These are phyloP conservation scores for Calyptomena viridis DNA, from an alignment of 2,113 vertebrate genomes.

Conservation along the genomic window DNA sequence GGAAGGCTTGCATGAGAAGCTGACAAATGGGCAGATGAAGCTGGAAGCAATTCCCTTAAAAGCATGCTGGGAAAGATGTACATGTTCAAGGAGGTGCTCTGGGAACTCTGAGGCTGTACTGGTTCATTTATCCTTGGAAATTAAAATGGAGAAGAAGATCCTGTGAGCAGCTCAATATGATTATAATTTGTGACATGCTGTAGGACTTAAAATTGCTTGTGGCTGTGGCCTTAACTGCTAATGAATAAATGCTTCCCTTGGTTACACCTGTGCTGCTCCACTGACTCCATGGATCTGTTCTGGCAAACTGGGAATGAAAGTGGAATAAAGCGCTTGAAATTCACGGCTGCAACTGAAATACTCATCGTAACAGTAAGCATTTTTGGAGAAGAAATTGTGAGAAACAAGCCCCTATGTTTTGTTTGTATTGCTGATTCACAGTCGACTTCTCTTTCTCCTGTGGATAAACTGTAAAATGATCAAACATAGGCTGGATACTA, in stretches of 20 bases:
- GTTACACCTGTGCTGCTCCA: not conserved
- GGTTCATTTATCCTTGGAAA: slow-evolving; percentile 31
- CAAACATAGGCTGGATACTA: not conserved
- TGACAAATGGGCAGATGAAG: not conserved
- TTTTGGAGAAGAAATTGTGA: not conserved
- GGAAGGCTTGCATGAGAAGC: not conserved
- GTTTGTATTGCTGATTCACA: not conserved
- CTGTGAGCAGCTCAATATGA: not conserved
- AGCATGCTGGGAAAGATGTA: not conserved
- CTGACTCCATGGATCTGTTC: not conserved
- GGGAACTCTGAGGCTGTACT: not conserved
- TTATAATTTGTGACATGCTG: not conserved
- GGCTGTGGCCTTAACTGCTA: not conserved
- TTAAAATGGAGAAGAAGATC: not conserved
- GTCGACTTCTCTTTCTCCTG: not conserved
- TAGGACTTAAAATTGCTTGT: not conserved
- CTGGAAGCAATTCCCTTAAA: not conserved
- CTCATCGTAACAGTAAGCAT: not conserved
- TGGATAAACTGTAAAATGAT: not conserved
- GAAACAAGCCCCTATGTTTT: not conserved
- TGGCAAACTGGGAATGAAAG: not conserved
- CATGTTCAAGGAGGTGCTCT: not conserved
- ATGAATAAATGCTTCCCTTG: not conserved
- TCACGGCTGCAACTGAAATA: not conserved
- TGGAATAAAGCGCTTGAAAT: not conserved